A percentile compares a stretch with the other conserved stretches of the same genome.
phyloP scores from a whole-genome alignment of 2,797 vertebrate species.

The Ctenopoma kingsleyae region DNA sequence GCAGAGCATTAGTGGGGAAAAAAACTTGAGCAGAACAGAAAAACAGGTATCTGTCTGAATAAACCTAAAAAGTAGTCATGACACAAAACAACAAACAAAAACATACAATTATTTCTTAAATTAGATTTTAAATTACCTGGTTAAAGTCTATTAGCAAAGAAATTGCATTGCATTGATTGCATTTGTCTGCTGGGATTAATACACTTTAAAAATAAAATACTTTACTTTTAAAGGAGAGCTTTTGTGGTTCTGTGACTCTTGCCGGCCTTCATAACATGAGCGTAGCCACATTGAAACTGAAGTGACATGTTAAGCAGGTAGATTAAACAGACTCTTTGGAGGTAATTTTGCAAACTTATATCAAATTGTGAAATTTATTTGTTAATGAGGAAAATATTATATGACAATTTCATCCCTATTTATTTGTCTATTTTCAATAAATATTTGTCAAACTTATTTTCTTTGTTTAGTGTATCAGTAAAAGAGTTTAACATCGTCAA shows the following conservation, averaged over 20 bases:
- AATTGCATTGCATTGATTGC: not conserved
- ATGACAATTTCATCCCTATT: not conserved
- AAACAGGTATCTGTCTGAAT: not conserved
- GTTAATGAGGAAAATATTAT: not conserved
- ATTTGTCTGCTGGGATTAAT: not conserved
- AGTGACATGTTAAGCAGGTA: not conserved
- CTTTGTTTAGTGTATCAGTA: not conserved
- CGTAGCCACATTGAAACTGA: not conserved
- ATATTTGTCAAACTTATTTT: not conserved
- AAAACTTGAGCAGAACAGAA: not conserved
- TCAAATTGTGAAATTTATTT: not conserved
- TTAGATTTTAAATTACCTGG: slow-evolving; percentile 18
- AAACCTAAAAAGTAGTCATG: not conserved
- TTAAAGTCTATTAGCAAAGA: not conserved
- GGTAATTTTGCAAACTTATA: not conserved
- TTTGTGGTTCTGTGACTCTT: not conserved
- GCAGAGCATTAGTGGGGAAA: not conserved
- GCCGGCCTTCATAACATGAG: not conserved
- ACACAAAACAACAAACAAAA: slow-evolving; percentile 6
- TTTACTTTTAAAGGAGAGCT: slow-evolving; percentile 18
- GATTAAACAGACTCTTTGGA: slow-evolving; percentile 1
- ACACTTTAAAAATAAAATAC: not conserved
- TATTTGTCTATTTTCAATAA: not conserved
- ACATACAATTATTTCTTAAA: not conserved
- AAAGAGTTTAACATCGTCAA: not conserved